Evolutionary conservation across 2,888 invertebrate genomes (phyloP), one percentile per base, ranked within the genome.

Genomic region (Melipona bicolor): DNA sequence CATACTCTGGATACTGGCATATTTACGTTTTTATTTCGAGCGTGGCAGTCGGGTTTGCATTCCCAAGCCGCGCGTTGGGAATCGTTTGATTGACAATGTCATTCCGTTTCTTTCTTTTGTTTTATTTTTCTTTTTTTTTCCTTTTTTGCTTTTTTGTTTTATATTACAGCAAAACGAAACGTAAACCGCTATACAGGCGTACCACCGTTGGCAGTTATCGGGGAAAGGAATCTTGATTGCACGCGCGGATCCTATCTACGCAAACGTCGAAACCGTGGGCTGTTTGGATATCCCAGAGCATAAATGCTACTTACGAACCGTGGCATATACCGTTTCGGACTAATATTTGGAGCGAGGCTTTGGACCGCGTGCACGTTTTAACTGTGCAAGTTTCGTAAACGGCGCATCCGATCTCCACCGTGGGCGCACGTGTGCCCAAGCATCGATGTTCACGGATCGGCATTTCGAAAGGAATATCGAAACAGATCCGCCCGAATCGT

Each of bases 261-360:
- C 19, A 32, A 49, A 56, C 52, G 52, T 67, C 52, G 78, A 32
- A 56, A 73, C 62, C 19, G 13, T 21, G 32, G 56, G 56, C 67
- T 72, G 21, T 73, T 68, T 65, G 79, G 43, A 21, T 59, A 50
- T 36, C 73, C 49, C 62, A 61, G 54, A 79, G 50, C 19, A 68
- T 24, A 71, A 67, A 54, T 65, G 54, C 54, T 81, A 50, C 72
- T 81, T 73, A 81, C 61, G 21, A 32, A n/a, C 54, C 21, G 36
- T n/a, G 17, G 32, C 27, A 52, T 36, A 59, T 67, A 78, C 32
- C 68, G 52, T 50, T 61, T 73, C 61, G 1, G 50, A 24, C 54
- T 79, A 81, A 81, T 72, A 81, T 81, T 78, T 79, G 36, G 27
- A 61, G 27, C 24, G 61, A 74, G 50, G 36, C 67, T 74, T 36